Percentiles rank a stretch among this genome's conserved stretches.
These are phyloP conservation scores for Micrasema minimum DNA, from an alignment of 1,140 invertebrate genomes.

Conservation along the genomic window DNA sequence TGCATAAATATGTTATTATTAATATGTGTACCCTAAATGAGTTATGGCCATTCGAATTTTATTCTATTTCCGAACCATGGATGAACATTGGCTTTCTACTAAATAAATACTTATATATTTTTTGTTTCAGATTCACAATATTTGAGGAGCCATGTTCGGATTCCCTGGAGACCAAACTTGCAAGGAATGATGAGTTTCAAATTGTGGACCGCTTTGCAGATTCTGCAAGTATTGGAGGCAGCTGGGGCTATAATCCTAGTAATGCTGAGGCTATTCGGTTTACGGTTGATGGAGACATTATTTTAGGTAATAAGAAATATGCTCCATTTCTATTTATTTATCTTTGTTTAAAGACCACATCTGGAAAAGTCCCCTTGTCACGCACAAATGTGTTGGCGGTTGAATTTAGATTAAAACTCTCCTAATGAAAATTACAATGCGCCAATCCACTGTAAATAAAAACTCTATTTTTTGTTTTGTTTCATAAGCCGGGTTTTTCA, in stretches of 20 bases:
- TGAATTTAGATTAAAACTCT: too few relatives aligned
- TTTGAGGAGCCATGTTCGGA: slow-evolving; percentile 44
- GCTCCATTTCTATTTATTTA: too few relatives aligned
- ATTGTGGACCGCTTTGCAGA: slow-evolving; percentile 93
- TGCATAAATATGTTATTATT: too few relatives aligned
- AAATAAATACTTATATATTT: too few relatives aligned
- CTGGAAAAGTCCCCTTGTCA: too few relatives aligned
- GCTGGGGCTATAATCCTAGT: slow-evolving; percentile 97
- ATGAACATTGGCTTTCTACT: too few relatives aligned
- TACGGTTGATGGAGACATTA: slow-evolving; percentile 91
- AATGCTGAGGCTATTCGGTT: slow-evolving; percentile 95
- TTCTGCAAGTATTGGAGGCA: slow-evolving; percentile 95
- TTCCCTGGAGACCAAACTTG: neutral
- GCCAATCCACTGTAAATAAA: neutral
- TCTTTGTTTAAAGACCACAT: too few relatives aligned
- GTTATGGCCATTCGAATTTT: too few relatives aligned
- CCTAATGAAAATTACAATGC: neutral
- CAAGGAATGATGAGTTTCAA: slow-evolving; percentile 75
- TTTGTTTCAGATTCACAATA: slow-evolving; percentile 1
- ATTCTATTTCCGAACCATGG: too few relatives aligned
- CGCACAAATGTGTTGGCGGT: too few relatives aligned
- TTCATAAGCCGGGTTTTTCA: neutral
- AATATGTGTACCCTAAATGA: too few relatives aligned
- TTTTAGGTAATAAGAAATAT: slow-evolving; percentile 82
- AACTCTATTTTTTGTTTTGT: neutral